Evolutionary conservation across 2,888 invertebrate genomes (phyloP).

Genomic region (Athripsodes cinereus): DNA sequence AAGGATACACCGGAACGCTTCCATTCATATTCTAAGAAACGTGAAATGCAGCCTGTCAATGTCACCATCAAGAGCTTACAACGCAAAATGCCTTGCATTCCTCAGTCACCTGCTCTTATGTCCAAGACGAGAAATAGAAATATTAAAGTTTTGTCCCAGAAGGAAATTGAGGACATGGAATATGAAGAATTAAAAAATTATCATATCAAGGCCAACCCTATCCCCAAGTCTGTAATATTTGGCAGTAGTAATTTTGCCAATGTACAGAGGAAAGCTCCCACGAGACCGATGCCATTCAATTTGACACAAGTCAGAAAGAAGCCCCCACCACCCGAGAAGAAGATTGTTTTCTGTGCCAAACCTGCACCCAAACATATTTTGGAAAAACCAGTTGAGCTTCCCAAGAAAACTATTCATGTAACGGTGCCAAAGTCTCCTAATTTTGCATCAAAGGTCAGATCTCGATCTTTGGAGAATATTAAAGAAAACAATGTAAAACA

Average conservation of each 20-base stretch:
- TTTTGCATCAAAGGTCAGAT: slow-evolving; percentile 29
- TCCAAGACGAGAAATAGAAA: slow-evolving; percentile 53
- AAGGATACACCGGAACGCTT: slow-evolving; percentile 56
- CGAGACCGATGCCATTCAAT: slow-evolving; percentile 59
- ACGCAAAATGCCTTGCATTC: slow-evolving; percentile 39
- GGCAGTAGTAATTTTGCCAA: slow-evolving; percentile 45
- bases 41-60: slow-evolving; percentile 2
- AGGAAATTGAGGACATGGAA: slow-evolving; percentile 57
- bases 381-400: slow-evolving; percentile 40
- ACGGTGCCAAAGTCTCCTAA: slow-evolving; percentile 40
- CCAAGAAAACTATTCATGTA: slow-evolving; percentile 34
- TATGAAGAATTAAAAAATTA: slow-evolving; percentile 59
- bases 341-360: slow-evolving; percentile 51
- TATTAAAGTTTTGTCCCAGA: slow-evolving; percentile 47
- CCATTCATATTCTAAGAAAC: slow-evolving; percentile 29
- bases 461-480: slow-evolving; percentile 17
- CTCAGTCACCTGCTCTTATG: slow-evolving; percentile 49
- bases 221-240: slow-evolving; percentile 54
- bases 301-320: slow-evolving; percentile 52
- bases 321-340: slow-evolving; percentile 30
- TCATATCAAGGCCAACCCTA: slow-evolving; percentile 61
- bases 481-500: not conserved
- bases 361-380: slow-evolving; percentile 55
- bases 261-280: slow-evolving; percentile 49
- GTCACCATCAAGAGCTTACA: slow-evolving; percentile 28